Conservation (phyloP, 2,797 vertebrate species). For the Nothura maculosa region DNA sequence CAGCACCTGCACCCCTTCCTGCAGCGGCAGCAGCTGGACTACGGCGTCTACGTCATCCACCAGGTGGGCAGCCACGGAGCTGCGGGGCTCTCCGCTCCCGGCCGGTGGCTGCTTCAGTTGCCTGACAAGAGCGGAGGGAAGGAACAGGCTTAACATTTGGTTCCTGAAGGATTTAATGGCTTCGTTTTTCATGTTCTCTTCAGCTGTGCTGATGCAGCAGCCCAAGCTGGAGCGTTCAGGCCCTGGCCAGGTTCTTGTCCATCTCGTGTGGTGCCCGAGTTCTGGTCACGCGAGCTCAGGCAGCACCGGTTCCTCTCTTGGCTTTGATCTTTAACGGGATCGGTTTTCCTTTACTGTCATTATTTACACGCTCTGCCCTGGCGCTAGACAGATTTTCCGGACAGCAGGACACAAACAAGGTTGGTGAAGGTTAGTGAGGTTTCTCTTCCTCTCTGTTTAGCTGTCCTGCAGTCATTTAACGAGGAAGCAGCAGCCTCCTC, state of each 20-base stretch:
- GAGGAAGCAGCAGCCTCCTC: neutral
- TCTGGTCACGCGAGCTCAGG: neutral
- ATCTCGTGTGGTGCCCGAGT: neutral
- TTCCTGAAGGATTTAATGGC: neutral
- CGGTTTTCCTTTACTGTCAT: neutral
- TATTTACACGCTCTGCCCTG: neutral
- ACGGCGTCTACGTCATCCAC: conserved; percentile 93
- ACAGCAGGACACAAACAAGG: neutral
- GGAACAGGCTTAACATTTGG: neutral
- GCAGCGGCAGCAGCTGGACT: conserved; percentile 95
- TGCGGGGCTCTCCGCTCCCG: too few species aligned
- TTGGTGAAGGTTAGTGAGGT: neutral
- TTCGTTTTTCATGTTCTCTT: neutral
- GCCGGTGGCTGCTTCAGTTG: neutral
- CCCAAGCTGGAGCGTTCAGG: neutral
- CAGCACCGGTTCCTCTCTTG: neutral
- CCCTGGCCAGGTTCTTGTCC: neutral
- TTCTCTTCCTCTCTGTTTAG: neutral
- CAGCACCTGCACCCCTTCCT: conserved; percentile 95
- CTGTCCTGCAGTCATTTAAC: neutral
- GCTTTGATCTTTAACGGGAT: neutral
- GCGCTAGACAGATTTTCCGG: neutral
- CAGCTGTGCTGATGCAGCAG: neutral
- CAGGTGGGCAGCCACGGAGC: too few species aligned
- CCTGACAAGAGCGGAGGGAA: neutral